Base-by-base conservation (phyloP, 2,888 invertebrate genomes). In the Aelia acuminata region DNA sequence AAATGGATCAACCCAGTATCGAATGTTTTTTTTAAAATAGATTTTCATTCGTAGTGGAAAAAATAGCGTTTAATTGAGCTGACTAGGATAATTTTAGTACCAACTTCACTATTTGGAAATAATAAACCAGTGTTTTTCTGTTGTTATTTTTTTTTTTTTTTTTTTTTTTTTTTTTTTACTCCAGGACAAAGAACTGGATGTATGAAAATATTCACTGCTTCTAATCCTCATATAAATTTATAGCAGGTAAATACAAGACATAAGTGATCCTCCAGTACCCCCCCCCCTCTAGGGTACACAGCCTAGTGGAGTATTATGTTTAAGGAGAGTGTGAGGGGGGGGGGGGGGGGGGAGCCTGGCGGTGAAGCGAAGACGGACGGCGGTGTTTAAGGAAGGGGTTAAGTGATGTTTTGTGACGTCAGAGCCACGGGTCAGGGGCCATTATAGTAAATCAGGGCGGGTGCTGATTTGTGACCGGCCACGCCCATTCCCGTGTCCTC, bases 391-490 rank as follows among this genome's bases (percentile, higher is more conserved):
- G 80, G 80, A 80, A 80, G 47, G 80, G 80, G 80, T 80, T 80
- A 80, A 80, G 80, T 80, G 80, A 80, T 80, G 80, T 80, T 80
- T 80, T 80, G 80, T 80, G 80, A 85, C 85, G 85, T 85, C 85
- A 85, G 50, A 8, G 39, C 20, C 50, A 85, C 50, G 53, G 85
- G 85, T 85, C 57, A 57, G 53, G 49, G 57, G 85, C 53, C 50
- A 85, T 85, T 85, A 85, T 85, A 53, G 85, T 85, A 85, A 85
- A 85, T 85, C 85, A 85, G 85, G 85, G 50, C 84, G 50, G 47
- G n/a, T 84, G 49, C 50, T 85, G 85, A 85, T 53, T 85, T 85
- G 85, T 85, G 85, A 85, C 35, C 7, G 84, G 53, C 85, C 85
- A 85, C 85, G 85, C 85, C 85, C 85, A n/a, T 43, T 47, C 43